A percentile compares a stretch with the other conserved stretches of the same genome.
Evolutionary conservation across 2,888 invertebrate genomes (phyloP).

Genomic region (Unio pictorum): DNA sequence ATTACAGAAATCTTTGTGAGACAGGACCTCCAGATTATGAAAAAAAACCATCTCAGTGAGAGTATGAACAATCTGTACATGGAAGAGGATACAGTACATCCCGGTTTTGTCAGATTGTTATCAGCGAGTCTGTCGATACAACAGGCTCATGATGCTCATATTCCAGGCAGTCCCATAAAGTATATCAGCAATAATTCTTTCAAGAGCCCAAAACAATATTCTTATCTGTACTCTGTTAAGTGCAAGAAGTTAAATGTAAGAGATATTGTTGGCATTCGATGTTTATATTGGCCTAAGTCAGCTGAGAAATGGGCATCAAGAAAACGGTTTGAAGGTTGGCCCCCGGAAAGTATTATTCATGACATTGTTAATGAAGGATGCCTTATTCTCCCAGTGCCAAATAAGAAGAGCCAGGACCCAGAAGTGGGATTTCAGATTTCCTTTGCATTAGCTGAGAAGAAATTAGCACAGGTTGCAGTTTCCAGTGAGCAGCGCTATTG

Average conservation of each 20-base stretch:
- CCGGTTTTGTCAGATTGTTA: too few relatives aligned
- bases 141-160: not conserved
- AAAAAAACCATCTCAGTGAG: too few relatives aligned
- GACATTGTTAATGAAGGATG: conserved; percentile 21
- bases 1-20: too few relatives aligned
- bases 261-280: conserved; percentile 4
- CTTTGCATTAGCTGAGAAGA: conserved; percentile 30
- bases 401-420: conserved; percentile 18
- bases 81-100: too few relatives aligned
- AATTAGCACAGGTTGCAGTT: conserved; percentile 22
- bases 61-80: too few relatives aligned
- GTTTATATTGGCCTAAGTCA: conserved; percentile 20
- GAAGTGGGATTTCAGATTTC: conserved; percentile 30
- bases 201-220: not conserved
- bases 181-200: not conserved
- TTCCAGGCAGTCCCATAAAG: not conserved
- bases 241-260: not conserved
- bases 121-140: too few relatives aligned
- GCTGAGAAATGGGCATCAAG: conserved; percentile 29
- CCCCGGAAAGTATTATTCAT: conserved; percentile 12
- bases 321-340: conserved; percentile 22
- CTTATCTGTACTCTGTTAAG: not conserved
- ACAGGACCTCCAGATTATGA: too few relatives aligned
- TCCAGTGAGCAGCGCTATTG: conserved; percentile 31
- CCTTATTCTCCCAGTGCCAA: conserved; percentile 21